Percentiles rank a stretch among this genome's conserved stretches.
phyloP scores from a whole-genome alignment of 2,888 invertebrate species.

The Entomobrya proxima region DNA sequence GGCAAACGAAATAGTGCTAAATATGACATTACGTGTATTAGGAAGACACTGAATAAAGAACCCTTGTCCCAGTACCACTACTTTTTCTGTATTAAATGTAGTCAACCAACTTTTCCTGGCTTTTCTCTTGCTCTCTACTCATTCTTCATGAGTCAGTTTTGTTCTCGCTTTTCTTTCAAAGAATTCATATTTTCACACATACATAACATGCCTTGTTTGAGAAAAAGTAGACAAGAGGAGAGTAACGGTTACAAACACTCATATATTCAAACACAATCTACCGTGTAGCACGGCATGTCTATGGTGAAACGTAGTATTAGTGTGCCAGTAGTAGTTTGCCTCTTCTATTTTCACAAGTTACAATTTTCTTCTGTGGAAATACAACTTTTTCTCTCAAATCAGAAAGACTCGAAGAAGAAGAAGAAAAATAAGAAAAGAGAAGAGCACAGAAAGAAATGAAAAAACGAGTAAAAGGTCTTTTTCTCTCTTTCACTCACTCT shows the following conservation, averaged over 20 bases:
- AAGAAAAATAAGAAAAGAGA: background rate
- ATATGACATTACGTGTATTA: background rate
- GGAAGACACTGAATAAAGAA: background rate
- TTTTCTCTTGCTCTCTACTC: background rate
- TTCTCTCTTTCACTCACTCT: conserved; percentile 17
- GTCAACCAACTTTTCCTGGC: conserved; percentile 30
- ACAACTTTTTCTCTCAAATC: conserved; percentile 40
- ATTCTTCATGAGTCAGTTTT: conserved; percentile 29
- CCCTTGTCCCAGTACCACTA: background rate
- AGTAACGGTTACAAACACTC: background rate
- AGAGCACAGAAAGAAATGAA: conserved; percentile 2
- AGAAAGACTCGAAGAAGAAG: background rate
- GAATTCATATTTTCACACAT: conserved; percentile 49
- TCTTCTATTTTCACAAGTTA: background rate
- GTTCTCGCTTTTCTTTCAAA: conserved; percentile 38
- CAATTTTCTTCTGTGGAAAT: background rate
- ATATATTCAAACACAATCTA: background rate
- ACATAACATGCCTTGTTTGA: background rate
- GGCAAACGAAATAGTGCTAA: background rate
- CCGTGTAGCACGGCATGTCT: background rate
- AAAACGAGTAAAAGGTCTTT: conserved; percentile 34
- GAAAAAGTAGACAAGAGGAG: background rate
- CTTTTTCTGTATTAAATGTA: background rate
- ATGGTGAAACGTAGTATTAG: background rate
- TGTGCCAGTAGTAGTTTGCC: conserved; percentile 6